Percentiles rank a stretch among this genome's conserved stretches.
Conservation (phyloP, 2,113 vertebrate species). For the Mormyrus lacerda region DNA sequence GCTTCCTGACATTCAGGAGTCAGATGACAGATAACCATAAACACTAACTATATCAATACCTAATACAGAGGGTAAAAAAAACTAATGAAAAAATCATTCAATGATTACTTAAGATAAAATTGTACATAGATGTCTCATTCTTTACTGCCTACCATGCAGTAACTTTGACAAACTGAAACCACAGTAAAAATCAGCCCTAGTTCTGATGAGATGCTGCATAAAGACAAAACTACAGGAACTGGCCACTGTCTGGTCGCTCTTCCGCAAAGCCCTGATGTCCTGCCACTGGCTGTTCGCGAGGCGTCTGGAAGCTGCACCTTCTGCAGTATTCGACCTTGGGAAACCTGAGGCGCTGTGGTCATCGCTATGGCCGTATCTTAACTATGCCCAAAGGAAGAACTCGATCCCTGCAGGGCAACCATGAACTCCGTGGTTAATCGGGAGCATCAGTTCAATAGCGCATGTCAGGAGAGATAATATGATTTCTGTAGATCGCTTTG, state of each 20-base stretch:
- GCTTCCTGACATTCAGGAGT: not conserved
- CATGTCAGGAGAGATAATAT: not conserved
- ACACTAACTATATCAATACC: not conserved
- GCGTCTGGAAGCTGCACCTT: not conserved
- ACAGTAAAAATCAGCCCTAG: not conserved
- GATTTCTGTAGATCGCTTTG: not conserved
- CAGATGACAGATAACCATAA: not conserved
- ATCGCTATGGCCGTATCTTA: slow-evolving; percentile 1
- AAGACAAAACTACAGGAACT: not conserved
- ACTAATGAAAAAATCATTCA: not conserved
- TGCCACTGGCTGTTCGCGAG: not conserved
- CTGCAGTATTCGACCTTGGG: not conserved
- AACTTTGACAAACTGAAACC: not conserved
- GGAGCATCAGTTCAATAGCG: not conserved
- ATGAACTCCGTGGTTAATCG: not conserved
- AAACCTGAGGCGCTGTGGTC: not conserved
- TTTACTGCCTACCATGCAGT: not conserved
- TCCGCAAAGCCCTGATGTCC: not conserved
- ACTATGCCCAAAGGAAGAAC: not conserved
- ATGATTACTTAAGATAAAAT: not conserved
- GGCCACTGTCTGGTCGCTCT: not conserved
- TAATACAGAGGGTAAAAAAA: not conserved
- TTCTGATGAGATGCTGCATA: not conserved
- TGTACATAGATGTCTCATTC: not conserved
- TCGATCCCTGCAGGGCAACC: not conserved